Base-by-base conservation (phyloP, 2,113 vertebrate species). In the Ginglymostoma cirratum region DNA sequence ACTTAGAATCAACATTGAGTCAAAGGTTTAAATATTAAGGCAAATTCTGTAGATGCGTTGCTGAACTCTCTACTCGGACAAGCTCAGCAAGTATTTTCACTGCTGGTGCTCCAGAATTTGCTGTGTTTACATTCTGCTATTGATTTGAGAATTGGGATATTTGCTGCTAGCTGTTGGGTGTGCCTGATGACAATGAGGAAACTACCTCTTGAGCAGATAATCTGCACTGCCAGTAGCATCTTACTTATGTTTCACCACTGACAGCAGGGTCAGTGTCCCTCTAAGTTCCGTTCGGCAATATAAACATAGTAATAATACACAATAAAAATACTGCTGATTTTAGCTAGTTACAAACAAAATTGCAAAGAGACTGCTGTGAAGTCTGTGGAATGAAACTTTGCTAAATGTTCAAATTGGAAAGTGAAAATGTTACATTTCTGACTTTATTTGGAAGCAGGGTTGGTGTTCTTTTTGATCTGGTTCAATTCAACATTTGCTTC, bases 81-180 rank as follows among this genome's bases (percentile, higher is more conserved):
- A 23, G 89, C 89, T 93, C 61, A 66, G 89, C 89, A 66, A 67
- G 89, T 93, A 21, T 93, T 66, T 93, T 93, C 61, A 23, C 17
- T 38, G 61, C 34, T 38, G 34, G 5, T 23, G 34, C 89, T 66
- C 19, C 34, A 23, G 52, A 93, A 38, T 93, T 83, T n/a, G 65
- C 89, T 61, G 52, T 30, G 55, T 90, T 65, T 66, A 66, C 55
- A 93, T 93, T 66, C 34, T 38, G 30, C 30, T 5, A 30, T 30
- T n/a, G 34, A 66, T 65, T n/a, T 93, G n/a, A 93, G 89, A 23
- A 93, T 93, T 66, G 89, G 15, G 89, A 66, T 93, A 38, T 93
- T 66, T 93, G 89, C 61, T 34, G 80, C 19, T 45, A 23, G 80
- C 80, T 83, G 80, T 83, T 83, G 1, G 38, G n/a, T 42, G 38